Evolutionary conservation across 2,888 invertebrate genomes (phyloP).

Genomic region (Cremastinae sp.): DNA sequence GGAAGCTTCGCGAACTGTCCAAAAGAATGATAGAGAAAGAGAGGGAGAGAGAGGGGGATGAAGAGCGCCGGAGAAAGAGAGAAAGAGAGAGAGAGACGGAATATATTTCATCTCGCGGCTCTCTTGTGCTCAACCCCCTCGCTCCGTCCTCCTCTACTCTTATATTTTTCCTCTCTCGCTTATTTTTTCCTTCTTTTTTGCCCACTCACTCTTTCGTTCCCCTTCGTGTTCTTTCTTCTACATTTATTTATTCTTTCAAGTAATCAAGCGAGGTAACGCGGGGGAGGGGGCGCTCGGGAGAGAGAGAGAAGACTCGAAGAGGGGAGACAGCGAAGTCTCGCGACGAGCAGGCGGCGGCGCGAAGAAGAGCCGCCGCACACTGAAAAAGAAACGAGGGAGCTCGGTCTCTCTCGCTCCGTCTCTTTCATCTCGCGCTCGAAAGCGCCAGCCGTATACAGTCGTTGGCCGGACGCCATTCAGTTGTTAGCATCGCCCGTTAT

Average conservation of each 20-base stretch:
- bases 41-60: slow-evolving; percentile 19
- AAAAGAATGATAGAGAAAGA: slow-evolving; percentile 34
- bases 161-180: slow-evolving; percentile 13
- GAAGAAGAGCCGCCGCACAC: slow-evolving; percentile 36
- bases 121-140: slow-evolving; percentile 46
- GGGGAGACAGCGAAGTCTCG: no score
- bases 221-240: slow-evolving; percentile 43
- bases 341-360: slow-evolving; percentile 52
- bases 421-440: slow-evolving; percentile 32
- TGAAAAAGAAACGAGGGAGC: slow-evolving; percentile 34
- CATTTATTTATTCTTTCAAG: slow-evolving; percentile 61
- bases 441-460: slow-evolving; percentile 7
- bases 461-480: slow-evolving; percentile 2
- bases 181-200: slow-evolving; percentile 30
- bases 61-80: slow-evolving; percentile 45
- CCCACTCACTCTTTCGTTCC: slow-evolving; percentile 41
- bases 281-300: slow-evolving; percentile 4
- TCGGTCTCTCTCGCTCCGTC: slow-evolving; percentile 21
- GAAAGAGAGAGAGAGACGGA: slow-evolving; percentile 33
- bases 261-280: slow-evolving; percentile 58
- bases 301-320: slow-evolving; percentile 27
- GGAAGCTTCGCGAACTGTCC: slow-evolving; percentile 41
- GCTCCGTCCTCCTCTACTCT: slow-evolving; percentile 23
- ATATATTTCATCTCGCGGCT: slow-evolving; percentile 53
- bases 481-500: neutral